A percentile compares a stretch with the other conserved stretches of the same genome.
Conservation (phyloP, 2,888 invertebrate species). For the Sesia apiformis region DNA sequence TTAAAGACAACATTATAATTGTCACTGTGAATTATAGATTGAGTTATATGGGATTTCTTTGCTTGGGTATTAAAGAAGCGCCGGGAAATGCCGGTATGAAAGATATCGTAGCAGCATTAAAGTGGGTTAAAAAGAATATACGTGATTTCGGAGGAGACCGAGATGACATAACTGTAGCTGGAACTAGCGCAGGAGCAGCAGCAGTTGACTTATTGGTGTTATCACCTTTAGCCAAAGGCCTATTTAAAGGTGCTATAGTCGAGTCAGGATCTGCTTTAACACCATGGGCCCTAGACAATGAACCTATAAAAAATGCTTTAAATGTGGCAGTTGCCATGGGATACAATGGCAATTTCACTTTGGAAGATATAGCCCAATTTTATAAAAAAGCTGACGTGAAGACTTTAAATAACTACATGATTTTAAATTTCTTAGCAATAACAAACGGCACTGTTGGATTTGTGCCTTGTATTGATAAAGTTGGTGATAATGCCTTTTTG, state of each 20-base stretch:
- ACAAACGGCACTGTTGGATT: not conserved
- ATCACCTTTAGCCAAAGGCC: constrained; percentile 5
- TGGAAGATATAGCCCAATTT: not conserved
- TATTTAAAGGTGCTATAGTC: constrained; percentile 11
- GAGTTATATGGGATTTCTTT: constrained; percentile 12
- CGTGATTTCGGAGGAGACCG: constrained; percentile 12
- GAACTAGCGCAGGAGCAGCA: constrained; percentile 14
- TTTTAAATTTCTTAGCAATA: not conserved
- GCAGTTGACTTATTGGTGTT: constrained; percentile 3
- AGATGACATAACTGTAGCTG: constrained; percentile 11
- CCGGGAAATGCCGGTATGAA: constrained; percentile 16
- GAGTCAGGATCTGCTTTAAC: constrained; percentile 10
- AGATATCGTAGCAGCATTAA: constrained; percentile 13
- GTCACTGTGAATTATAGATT: constrained; percentile 15
- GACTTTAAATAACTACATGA: not conserved
- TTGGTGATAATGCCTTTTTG: not conserved
- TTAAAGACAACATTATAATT: constrained; percentile 10
- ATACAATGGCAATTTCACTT: not conserved
- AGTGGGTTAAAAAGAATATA: constrained; percentile 14
- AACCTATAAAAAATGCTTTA: constrained; percentile 8
- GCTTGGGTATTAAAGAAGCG: constrained; percentile 12
- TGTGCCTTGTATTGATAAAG: not conserved
- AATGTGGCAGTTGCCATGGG: not conserved
- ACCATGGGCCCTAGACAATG: constrained; percentile 7
- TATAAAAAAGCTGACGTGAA: not conserved